phyloP scores from a whole-genome alignment of 2,888 invertebrate species.

The Euphydryas editha region DNA sequence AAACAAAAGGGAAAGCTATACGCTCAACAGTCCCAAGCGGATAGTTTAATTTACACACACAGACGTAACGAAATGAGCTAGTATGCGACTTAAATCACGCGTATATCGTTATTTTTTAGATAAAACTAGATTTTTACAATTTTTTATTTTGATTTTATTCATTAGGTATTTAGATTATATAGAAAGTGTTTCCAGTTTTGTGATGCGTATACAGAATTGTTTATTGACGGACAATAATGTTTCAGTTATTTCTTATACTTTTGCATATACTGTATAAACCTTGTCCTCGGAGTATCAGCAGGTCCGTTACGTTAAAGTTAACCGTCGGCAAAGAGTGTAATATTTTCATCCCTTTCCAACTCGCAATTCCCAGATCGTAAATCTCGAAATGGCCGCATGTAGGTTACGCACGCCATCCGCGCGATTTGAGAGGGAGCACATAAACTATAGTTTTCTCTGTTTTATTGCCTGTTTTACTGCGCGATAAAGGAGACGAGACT shows the following conservation, averaged over 20 bases:
- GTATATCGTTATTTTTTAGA: slow-evolving; percentile 59
- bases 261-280: slow-evolving; percentile 63
- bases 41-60: slow-evolving; percentile 83
- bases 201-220: neutral
- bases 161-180: neutral
- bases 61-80: slow-evolving; percentile 74
- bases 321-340: slow-evolving; percentile 77
- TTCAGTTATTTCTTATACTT: slow-evolving; percentile 47
- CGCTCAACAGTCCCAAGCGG: slow-evolving; percentile 82
- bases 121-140: slow-evolving; percentile 36
- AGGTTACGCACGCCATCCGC: slow-evolving; percentile 84
- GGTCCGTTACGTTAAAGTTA: slow-evolving; percentile 68
- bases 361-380: slow-evolving; percentile 85
- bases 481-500: slow-evolving; percentile 81
- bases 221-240: neutral
- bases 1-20: slow-evolving; percentile 84
- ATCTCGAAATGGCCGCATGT: slow-evolving; percentile 85
- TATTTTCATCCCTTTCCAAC: slow-evolving; percentile 81
- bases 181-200: neutral
- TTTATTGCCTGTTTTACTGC: slow-evolving; percentile 79
- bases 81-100: slow-evolving; percentile 68
- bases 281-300: slow-evolving; percentile 70
- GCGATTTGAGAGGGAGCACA: slow-evolving; percentile 77
- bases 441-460: slow-evolving; percentile 84
- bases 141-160: neutral